Percentiles rank a stretch among this genome's conserved stretches.
phyloP scores from a whole-genome alignment of 2,113 vertebrate species.

The Sinocyclocheilus anshuiensis region DNA sequence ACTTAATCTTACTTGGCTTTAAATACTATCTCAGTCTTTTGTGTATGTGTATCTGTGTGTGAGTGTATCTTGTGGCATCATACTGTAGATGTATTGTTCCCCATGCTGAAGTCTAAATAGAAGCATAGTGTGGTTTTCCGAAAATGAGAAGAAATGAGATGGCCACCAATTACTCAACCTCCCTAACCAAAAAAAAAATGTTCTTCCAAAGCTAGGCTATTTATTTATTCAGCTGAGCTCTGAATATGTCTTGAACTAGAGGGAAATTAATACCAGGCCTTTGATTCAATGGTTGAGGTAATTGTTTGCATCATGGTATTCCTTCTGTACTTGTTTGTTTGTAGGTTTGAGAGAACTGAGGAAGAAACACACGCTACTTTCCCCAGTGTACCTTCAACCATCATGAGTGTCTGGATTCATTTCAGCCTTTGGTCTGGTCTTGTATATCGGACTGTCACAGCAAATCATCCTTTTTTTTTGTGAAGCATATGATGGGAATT shows the following conservation, averaged over 20 bases:
- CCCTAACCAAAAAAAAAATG: not conserved
- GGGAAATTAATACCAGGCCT: conserved; percentile 39
- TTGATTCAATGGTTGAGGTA: conserved; percentile 36
- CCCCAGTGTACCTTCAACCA: not conserved
- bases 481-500: conserved; percentile 13
- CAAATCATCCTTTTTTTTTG: not conserved
- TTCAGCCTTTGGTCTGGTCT: conserved; percentile 19
- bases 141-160: conserved; percentile 13
- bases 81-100: conserved; percentile 30
- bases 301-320: conserved; percentile 47
- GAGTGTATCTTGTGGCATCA: not conserved
- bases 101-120: conserved; percentile 19
- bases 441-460: conserved; percentile 14
- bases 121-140: conserved; percentile 28
- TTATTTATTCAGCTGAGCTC: conserved; percentile 36
- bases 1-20: not conserved
- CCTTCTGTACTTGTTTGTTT: conserved; percentile 49
- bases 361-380: conserved; percentile 36
- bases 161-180: conserved; percentile 2
- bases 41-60: not conserved
- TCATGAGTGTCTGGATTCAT: conserved; percentile 29
- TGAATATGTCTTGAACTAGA: conserved; percentile 39
- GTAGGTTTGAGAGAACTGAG: conserved; percentile 18
- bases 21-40: not conserved
- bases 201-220: conserved; percentile 35